phyloP scores from a whole-genome alignment of 1,140 invertebrate genomes.

The Ceratina australensis region DNA sequence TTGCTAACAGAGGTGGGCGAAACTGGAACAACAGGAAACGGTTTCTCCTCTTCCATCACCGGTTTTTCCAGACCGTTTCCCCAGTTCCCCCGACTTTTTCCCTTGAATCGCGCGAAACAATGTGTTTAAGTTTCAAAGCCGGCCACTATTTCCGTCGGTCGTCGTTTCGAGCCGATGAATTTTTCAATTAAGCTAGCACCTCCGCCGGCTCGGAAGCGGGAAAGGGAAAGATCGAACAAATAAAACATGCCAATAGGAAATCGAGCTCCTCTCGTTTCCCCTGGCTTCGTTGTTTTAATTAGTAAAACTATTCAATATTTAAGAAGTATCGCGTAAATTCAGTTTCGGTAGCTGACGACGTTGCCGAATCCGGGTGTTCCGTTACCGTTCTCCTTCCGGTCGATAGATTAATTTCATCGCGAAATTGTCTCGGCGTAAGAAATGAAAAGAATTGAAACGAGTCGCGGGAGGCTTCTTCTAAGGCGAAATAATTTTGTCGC shows the following conservation, averaged over 20 bases:
- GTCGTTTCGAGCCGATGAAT: slow-evolving; percentile 7
- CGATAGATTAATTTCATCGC: too few relatives aligned
- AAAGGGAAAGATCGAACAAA: neutral
- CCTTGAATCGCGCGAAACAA: neutral
- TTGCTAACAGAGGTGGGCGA: neutral
- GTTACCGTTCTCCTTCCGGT: too few relatives aligned
- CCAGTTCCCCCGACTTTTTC: too few relatives aligned
- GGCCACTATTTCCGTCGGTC: neutral
- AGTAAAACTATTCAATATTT: neutral
- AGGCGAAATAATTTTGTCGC: slow-evolving; percentile 27
- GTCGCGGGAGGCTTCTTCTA: too few relatives aligned
- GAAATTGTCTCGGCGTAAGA: too few relatives aligned
- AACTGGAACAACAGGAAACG: neutral
- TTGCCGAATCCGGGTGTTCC: too few relatives aligned
- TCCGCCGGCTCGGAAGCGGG: neutral
- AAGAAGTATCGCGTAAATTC: too few relatives aligned
- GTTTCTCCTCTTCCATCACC: neutral
- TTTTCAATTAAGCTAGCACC: slow-evolving; percentile 3
- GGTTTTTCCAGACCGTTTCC: neutral
- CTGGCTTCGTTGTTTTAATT: slow-evolving; percentile 34
- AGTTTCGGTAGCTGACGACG: too few relatives aligned
- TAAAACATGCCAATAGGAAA: neutral
- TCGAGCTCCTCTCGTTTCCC: neutral
- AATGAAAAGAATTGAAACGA: neutral
- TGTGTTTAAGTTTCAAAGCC: slow-evolving; percentile 11